Base-by-base conservation (phyloP, 2,797 vertebrate species). In the Chromobotia macracanthus region DNA sequence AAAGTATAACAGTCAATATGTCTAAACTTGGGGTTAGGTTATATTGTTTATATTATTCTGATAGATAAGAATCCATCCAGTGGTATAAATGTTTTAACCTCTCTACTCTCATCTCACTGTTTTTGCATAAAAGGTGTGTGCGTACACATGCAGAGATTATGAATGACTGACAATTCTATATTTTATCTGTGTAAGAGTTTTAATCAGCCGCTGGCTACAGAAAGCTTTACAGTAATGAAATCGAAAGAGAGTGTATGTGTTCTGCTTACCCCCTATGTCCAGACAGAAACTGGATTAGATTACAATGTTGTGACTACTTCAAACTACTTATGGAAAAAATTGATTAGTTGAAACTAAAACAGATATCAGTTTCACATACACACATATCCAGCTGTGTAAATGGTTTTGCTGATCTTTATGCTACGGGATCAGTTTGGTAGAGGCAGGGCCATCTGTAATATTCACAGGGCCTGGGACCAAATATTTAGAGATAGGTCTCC, bases 291-390 rank as follows among this genome's bases (percentile, higher is more conserved):
- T 10, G 25, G 31, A 50, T 11, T 85, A 67, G 48, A 85, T 83
- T 83, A 75, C 84, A 78, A 5, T 83, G 66, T 80, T 84, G 71
- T 85, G 79, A 79, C 65, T 15, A 51, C 16, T 75, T 5, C 25
- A 66, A 84, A 66, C 78, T 66, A 64, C 41, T n/a, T n/a, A 10
- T 18, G 35, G 48, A 73, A 31, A 66, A 77, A 41, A 66, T 77
- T 51, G 73, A 73, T 8, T 3, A 9, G 46, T 11, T 48, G 53
- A 74, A 79, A 50, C 66, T 13, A 70, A 74, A 74, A 67, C 50
- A 74, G 51, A 5, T 70, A 72, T 66, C 63, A 44, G 19, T 19
- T 79, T 38, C 63, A 65, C 5, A 15, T 12, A 15, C 15, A 51
- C 19, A 66, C 53, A 75, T 23, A 46, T 44, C 15, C 46, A 19